Evolutionary conservation across 2,113 vertebrate genomes (phyloP), one percentile per base, ranked within the genome.

Genomic region (Himantopus leucocephalus): DNA sequence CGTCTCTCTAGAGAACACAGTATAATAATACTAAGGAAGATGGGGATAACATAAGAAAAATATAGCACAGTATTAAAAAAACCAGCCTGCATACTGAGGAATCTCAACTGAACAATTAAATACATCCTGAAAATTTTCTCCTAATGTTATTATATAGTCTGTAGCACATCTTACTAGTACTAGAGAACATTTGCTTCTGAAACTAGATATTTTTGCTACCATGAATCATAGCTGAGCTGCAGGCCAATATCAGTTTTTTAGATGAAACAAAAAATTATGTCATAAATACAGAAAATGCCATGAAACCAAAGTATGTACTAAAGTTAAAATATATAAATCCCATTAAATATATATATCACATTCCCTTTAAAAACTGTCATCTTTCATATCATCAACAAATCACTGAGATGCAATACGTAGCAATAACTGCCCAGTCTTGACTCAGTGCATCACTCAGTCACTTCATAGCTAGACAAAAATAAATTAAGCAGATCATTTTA

Each of bases 331-430:
- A 89, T 48, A 86, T 63, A 81, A 95, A 78, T 9, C 4, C 12
- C 16, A 84, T 91, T 81, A 89, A 78, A 89, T 67, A 71, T 62
- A 92, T 80, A 71, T 84, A 91, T 91, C 84, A 22, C 48, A 39
- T 81, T 92, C 76, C 34, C n/a, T 95, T 89, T 92, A 71, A 74
- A 92, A 96, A 30, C 12, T 85, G 79, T 55, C 64, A 45, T 64
- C 20, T 91, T 75, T 95, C 84, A 92, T 95, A 74, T 52, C 64
- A 47, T 87, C 86, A 81, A 68, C 76, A 94, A 89, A 92, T 92
- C 91, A 71, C 59, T 73, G 66, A 71, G 43, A 81, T 63, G 37
- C 68, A 95, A 80, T 84, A 86, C 17, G 41, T 43, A 88, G 75
- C 83, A 88, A 76, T 92, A 94, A 92, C 88, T 92, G 83, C 79